Conservation (phyloP, 1,140 invertebrate genomes). For the Drosophila rufa region DNA sequence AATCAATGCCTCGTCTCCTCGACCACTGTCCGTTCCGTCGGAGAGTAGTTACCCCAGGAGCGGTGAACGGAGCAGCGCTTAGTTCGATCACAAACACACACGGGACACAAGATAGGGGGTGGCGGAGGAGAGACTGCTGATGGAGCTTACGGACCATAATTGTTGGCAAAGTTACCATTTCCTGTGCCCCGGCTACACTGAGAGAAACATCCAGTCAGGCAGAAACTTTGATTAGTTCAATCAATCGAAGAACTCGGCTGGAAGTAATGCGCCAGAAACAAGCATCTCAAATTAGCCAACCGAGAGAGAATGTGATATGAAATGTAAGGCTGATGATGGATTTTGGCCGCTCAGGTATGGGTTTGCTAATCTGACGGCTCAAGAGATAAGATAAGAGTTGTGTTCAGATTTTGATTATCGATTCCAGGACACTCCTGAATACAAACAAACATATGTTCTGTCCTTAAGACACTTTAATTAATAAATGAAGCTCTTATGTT, state of each 20-base stretch:
- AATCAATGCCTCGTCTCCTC: conserved; percentile 48
- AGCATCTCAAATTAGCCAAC: conserved; percentile 34
- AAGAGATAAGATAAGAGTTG: not conserved
- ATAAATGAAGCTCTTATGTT: not conserved
- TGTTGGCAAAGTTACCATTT: conserved; percentile 73
- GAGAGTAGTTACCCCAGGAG: conserved; percentile 21
- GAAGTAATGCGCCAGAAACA: conserved; percentile 33
- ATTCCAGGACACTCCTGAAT: not conserved
- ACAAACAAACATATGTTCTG: not conserved
- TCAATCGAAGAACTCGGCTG: conserved; percentile 40
- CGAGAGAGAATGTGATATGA: conserved; percentile 35
- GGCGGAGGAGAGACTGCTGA: not conserved
- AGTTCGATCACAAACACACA: conserved; percentile 58
- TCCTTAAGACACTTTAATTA: too few relatives aligned
- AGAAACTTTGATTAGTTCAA: conserved; percentile 54
- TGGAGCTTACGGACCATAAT: conserved; percentile 51
- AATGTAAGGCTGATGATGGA: conserved; percentile 3
- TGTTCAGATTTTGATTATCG: not conserved
- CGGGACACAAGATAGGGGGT: conserved; percentile 1
- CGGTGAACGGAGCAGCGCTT: conserved; percentile 38
- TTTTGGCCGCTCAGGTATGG: not conserved
- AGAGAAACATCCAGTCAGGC: conserved; percentile 37
- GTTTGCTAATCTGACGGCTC: not conserved
- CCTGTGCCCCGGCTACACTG: conserved; percentile 50
- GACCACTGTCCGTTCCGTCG: conserved; percentile 11